Evolutionary conservation across 2,797 vertebrate genomes (phyloP).

Genomic region (Aplochiton taeniatus): DNA sequence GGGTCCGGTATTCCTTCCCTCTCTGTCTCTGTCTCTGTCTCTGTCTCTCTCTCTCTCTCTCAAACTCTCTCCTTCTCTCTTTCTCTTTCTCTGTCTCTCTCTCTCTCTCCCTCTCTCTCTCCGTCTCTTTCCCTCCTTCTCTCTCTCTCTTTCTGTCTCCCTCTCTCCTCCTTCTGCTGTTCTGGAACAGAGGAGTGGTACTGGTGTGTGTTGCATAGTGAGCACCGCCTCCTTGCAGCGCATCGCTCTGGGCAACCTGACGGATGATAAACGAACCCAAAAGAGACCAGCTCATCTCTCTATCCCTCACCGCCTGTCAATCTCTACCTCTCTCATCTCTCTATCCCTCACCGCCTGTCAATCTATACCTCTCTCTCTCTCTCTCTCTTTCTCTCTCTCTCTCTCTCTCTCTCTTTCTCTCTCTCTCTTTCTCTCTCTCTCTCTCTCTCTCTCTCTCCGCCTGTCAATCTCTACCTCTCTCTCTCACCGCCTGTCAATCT

Average conservation of each 20-base stretch:
- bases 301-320: not conserved
- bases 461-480: not conserved
- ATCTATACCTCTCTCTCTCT: too few species aligned
- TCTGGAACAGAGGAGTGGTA: too few species aligned
- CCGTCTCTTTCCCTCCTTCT: not conserved
- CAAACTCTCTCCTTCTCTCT: not conserved
- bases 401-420: not conserved
- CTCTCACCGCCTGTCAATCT: not conserved
- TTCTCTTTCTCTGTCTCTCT: constrained; percentile 1
- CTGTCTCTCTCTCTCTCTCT: not conserved
- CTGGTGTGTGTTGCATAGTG: too few species aligned
- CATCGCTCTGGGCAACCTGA: too few species aligned
- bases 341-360: too few species aligned
- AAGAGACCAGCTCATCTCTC: too few species aligned
- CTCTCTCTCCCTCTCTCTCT: constrained; percentile 1
- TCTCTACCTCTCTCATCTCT: too few species aligned
- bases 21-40: too few species aligned
- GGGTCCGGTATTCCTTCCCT: constrained; percentile 1
- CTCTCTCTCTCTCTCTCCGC: not conserved
- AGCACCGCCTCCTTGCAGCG: too few species aligned
- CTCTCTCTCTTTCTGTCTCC: constrained; percentile 5
- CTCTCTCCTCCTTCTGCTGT: not conserved
- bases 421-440: not conserved
- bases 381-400: not conserved
- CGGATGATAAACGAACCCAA: too few species aligned